Base-by-base conservation (phyloP, 2,797 vertebrate genomes). In the Nyctalus aviator region DNA sequence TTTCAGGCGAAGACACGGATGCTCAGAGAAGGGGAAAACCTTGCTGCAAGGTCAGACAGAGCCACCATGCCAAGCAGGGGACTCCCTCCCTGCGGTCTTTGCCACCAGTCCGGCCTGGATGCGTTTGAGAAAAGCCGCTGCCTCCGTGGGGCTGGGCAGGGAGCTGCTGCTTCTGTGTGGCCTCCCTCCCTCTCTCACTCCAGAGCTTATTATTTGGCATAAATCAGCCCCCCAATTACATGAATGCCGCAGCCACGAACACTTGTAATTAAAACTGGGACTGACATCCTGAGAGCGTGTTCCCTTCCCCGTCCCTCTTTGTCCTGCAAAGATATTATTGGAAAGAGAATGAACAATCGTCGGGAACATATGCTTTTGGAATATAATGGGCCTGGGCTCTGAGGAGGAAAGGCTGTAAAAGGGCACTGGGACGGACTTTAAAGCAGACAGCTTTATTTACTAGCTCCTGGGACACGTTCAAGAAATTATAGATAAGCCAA, bases 261-360 rank as follows among this genome's bases (percentile, higher is more conserved):
- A 97, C 96, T 97, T 95, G 35, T 88, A 97, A 97, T 97, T 91
- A 96, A 97, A 96, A 83, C 94, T 93, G 95, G 94, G 96, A 93
- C 82, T 96, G 96, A 96, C 96, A 97, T 96, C 96, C 97, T 97
- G 97, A 46, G 18, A 84, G 95, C 95, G 88, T 93, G 94, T 82
- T 84, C 62, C 88, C 83, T 82, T 98, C 89, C 57, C 30, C 76
- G 12, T 73, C 95, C 96, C 94, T 96, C 71, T 82, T 95, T 98
- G 98, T 97, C 98, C 97, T 64, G 86, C 97, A 93, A 91, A 96
- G 84, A 95, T 94, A 96, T 95, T 97, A 97, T 96, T 69, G 94
- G 94, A 97, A 95, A 94, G 84, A 97, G 95, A 96, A 97, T 86
- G 96, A 97, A 84, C 92, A 96, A 97, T 96, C 81, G 71, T 91